These are phyloP conservation scores for Mormyrus lacerda DNA, from an alignment of 2,113 vertebrate species.

Conservation along the genomic window DNA sequence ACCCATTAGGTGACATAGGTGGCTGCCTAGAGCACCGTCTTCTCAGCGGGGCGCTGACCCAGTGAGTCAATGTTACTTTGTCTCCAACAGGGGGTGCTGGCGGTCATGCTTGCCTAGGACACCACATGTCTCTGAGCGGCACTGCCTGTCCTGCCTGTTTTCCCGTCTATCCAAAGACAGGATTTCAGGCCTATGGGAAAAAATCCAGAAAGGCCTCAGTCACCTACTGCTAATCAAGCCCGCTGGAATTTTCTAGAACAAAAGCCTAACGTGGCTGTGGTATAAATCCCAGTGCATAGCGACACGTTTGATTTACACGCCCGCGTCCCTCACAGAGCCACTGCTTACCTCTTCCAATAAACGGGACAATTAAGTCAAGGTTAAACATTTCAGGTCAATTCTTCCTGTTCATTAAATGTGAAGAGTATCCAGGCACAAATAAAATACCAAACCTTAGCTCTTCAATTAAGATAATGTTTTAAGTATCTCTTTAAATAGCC, in stretches of 20 bases:
- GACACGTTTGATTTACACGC: neutral
- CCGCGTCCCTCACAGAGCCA: neutral
- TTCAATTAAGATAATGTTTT: conserved; percentile 43
- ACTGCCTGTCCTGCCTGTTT: neutral
- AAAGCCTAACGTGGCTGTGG: neutral
- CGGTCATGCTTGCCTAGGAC: neutral
- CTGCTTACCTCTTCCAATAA: neutral
- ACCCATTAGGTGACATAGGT: neutral
- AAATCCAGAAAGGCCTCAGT: neutral
- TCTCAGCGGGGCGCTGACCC: neutral
- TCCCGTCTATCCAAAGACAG: neutral
- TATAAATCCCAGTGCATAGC: neutral
- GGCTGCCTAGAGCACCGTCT: neutral
- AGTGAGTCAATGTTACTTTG: neutral
- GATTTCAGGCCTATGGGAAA: neutral
- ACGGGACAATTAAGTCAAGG: conserved; percentile 18
- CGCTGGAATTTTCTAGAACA: neutral
- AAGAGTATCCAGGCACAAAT: conserved; percentile 23
- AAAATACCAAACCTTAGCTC: conserved; percentile 34
- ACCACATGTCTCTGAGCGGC: neutral
- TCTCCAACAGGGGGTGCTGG: neutral
- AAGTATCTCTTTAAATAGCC: conserved; percentile 36
- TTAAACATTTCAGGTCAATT: conserved; percentile 27
- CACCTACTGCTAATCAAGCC: neutral
- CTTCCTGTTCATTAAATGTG: conserved; percentile 38